These are phyloP conservation scores for Leuciscus idus DNA, from an alignment of 2,113 vertebrate species.

Conservation along the genomic window DNA sequence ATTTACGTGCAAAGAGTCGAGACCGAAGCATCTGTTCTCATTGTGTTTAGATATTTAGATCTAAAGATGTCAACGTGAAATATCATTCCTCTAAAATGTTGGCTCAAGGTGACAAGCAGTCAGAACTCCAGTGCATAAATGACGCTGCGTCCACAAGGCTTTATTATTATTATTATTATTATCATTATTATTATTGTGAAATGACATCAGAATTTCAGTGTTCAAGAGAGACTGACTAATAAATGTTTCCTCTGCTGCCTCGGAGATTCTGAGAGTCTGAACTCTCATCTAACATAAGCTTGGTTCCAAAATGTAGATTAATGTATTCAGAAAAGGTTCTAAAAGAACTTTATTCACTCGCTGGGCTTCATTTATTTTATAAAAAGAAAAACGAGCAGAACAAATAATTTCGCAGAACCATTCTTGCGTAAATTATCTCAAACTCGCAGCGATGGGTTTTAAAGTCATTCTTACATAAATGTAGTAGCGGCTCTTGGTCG, in stretches of 20 bases:
- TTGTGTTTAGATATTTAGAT: background rate
- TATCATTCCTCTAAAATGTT: background rate
- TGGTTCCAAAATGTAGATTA: slow-evolving; percentile 59
- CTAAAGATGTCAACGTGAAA: background rate
- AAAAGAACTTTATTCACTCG: slow-evolving; percentile 24
- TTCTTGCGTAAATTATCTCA: background rate
- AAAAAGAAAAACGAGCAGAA: background rate
- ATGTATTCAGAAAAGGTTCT: slow-evolving; percentile 46
- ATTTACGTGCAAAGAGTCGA: slow-evolving; percentile 26
- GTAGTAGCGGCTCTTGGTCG: no score
- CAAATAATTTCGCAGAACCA: background rate
- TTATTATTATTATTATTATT: background rate
- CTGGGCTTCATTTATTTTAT: background rate
- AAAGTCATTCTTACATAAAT: no score
- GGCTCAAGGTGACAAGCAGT: background rate
- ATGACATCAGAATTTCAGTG: slow-evolving; percentile 15
- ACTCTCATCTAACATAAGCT: slow-evolving; percentile 52
- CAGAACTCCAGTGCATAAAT: background rate
- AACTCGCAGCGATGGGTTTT: background rate
- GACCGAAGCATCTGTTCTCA: background rate
- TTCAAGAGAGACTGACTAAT: background rate
- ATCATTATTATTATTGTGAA: background rate
- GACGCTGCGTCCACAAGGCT: background rate
- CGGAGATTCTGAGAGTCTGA: slow-evolving; percentile 7
- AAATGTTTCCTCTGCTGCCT: slow-evolving; percentile 10